These are phyloP conservation scores for Leptopterna dolabrata DNA, from an alignment of 2,888 invertebrate genomes.

Conservation along the genomic window DNA sequence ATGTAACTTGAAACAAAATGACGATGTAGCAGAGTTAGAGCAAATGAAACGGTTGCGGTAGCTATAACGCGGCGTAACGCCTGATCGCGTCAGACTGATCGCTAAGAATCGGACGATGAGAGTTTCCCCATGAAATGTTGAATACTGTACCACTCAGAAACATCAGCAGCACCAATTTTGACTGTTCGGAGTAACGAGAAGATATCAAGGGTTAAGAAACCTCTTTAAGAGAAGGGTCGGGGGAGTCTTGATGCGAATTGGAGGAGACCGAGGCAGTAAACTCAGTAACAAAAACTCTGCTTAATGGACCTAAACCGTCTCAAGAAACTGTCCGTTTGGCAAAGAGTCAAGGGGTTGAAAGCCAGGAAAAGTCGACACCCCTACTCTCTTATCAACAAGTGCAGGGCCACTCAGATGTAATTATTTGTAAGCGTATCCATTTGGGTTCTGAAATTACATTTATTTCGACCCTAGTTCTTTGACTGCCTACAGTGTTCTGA, in stretches of 20 bases:
- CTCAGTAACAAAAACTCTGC: background rate
- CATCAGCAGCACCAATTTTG: background rate
- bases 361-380: background rate
- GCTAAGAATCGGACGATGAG: background rate
- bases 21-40: too few relatives aligned
- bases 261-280: background rate
- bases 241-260: background rate
- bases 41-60: too few relatives aligned
- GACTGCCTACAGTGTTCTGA: too few relatives aligned
- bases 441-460: too few relatives aligned
- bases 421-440: background rate
- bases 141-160: background rate
- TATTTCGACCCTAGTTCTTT: too few relatives aligned
- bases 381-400: background rate
- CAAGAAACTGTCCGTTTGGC: background rate
- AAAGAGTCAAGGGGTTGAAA: background rate
- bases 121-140: background rate
- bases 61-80: background rate
- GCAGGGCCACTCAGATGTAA: background rate
- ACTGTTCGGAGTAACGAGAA: background rate
- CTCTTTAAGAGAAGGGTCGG: background rate
- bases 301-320: slow-evolving; percentile 7
- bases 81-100: background rate
- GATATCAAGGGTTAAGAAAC: background rate
- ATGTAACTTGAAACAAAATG: too few relatives aligned